Evolutionary conservation across 2,888 invertebrate species (phyloP).

Genomic region (Ypsolopha scabrella): DNA sequence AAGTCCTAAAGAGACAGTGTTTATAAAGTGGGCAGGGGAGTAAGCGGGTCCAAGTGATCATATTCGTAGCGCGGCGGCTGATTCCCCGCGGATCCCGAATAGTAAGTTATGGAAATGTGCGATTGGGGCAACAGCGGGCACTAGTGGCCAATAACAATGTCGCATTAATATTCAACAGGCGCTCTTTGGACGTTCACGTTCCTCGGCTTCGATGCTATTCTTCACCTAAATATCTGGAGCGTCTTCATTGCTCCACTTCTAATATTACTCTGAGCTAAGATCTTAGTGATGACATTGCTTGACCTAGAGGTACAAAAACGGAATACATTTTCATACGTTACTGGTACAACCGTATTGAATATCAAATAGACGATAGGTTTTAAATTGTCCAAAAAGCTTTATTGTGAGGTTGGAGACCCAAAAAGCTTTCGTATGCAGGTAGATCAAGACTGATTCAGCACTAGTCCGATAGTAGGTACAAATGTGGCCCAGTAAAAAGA

Average conservation of each 20-base stretch:
- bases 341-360: too few species aligned
- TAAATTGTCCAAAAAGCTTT: too few species aligned
- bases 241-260: neutral
- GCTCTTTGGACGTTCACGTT: constrained; percentile 54
- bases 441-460: too few species aligned
- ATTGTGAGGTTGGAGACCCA: too few species aligned
- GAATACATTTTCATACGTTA: too few species aligned
- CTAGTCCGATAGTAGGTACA: too few species aligned
- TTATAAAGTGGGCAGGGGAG: constrained; percentile 37
- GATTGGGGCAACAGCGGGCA: constrained; percentile 66
- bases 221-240: constrained; percentile 18
- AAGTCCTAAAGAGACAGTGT: constrained; percentile 36
- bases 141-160: constrained; percentile 69
- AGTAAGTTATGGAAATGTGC: constrained; percentile 70
- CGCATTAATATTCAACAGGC: constrained; percentile 68
- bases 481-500: too few species aligned
- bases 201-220: constrained; percentile 41
- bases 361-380: too few species aligned
- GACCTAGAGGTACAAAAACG: too few species aligned
- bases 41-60: constrained; percentile 49
- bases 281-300: too few species aligned
- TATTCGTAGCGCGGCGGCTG: constrained; percentile 51
- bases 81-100: constrained; percentile 66
- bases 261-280: too few species aligned
- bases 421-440: too few species aligned